Percentiles rank a stretch among this genome's conserved stretches.
phyloP scores from a whole-genome alignment of 2,113 vertebrate genomes.

The Hoplias malabaricus region DNA sequence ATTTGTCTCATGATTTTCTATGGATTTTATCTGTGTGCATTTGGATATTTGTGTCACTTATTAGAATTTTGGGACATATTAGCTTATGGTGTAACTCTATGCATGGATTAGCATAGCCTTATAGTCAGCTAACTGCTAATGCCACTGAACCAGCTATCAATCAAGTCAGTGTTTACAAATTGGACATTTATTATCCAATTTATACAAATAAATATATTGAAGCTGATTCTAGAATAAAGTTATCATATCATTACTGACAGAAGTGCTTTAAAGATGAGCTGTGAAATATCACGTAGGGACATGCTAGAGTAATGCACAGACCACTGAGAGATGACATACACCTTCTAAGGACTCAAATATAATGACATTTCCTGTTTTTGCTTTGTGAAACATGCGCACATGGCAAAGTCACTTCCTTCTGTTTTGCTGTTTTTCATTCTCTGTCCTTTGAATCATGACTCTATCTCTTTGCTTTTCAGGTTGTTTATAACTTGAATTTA shows the following conservation, averaged over 20 bases:
- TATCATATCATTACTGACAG: neutral
- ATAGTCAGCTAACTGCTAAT: too few relatives aligned
- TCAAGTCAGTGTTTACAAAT: too few relatives aligned
- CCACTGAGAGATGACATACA: neutral
- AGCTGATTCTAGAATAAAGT: neutral
- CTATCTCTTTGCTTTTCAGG: neutral
- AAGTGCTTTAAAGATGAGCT: neutral
- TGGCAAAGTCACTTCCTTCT: slow-evolving; percentile 25
- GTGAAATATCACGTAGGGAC: too few relatives aligned
- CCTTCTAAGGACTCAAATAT: neutral
- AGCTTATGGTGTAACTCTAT: too few relatives aligned
- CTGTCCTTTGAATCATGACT: neutral
- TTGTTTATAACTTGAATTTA: neutral
- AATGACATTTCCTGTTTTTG: slow-evolving; percentile 24
- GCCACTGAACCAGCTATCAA: too few relatives aligned
- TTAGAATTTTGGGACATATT: too few relatives aligned
- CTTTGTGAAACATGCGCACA: neutral
- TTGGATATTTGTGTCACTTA: too few relatives aligned
- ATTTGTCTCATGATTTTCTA: too few relatives aligned
- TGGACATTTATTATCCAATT: too few relatives aligned
- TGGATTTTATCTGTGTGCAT: too few relatives aligned
- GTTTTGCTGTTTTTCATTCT: neutral
- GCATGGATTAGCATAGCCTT: too few relatives aligned
- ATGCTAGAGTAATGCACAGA: neutral
- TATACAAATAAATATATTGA: too few relatives aligned